These are phyloP conservation scores for Gibbula magus DNA, from an alignment of 2,888 invertebrate genomes.

Conservation along the genomic window DNA sequence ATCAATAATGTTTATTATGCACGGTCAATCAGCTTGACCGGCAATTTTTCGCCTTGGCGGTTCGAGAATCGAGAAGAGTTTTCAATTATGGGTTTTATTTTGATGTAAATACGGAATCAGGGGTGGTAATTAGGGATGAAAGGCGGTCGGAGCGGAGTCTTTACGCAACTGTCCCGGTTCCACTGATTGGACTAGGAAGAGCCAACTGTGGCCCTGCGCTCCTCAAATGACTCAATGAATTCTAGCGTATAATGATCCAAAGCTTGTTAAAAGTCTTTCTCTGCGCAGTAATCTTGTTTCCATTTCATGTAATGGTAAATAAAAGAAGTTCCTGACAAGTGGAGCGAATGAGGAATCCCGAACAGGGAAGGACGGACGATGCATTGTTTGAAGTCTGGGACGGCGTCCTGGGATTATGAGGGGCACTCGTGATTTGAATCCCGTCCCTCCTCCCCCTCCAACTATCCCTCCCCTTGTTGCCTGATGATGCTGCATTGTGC, in stretches of 20 bases:
- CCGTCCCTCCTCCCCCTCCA: no score
- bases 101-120: conserved; percentile 22
- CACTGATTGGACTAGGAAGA: background rate
- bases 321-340: background rate
- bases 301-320: conserved; percentile 19
- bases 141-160: background rate
- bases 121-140: conserved; percentile 25
- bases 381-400: background rate
- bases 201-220: background rate
- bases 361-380: background rate
- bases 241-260: background rate
- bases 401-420: background rate
- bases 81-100: conserved; percentile 28
- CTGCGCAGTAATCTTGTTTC: conserved; percentile 17
- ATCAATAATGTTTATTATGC: conserved; percentile 26
- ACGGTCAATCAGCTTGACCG: conserved; percentile 35
- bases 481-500: no score
- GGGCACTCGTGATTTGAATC: background rate
- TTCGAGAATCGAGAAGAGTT: conserved; percentile 24
- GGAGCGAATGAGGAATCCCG: background rate
- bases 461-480: no score
- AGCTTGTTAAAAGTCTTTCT: conserved; percentile 23
- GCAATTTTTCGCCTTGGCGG: conserved; percentile 26
- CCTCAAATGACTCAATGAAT: conserved; percentile 2
- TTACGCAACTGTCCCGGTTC: conserved; percentile 19